phyloP scores from a whole-genome alignment of 2,113 vertebrate genomes.

The Pelecanus crispus region DNA sequence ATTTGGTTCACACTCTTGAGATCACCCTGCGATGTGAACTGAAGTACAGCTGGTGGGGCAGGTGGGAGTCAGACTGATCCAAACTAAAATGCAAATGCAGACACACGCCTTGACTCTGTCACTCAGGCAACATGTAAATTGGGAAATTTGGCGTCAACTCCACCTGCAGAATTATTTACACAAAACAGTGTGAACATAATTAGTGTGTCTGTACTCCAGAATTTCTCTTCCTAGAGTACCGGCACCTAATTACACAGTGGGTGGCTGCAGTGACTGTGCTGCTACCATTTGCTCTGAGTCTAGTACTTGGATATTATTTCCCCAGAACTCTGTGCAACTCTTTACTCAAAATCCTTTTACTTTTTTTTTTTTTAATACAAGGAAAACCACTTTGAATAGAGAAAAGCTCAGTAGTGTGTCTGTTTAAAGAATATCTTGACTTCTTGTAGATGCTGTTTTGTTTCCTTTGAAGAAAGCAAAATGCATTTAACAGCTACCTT shows the following conservation, averaged over 20 bases:
- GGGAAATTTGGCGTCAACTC: neutral
- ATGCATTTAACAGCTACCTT: neutral
- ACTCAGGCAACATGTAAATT: neutral
- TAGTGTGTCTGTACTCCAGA: neutral
- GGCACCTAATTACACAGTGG: neutral
- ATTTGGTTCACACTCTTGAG: accelerated
- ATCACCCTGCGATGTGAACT: accelerated
- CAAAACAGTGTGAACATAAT: neutral
- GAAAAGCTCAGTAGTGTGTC: neutral
- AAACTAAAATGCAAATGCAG: accelerated
- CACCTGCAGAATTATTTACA: neutral
- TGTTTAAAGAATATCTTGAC: neutral
- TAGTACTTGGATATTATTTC: neutral
- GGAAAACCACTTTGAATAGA: neutral
- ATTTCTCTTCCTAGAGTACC: neutral
- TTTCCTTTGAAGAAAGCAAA: neutral
- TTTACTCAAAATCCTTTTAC: neutral
- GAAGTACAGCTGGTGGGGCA: neutral
- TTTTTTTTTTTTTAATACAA: neutral
- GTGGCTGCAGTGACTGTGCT: neutral
- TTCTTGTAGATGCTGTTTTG: neutral
- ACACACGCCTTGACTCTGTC: neutral
- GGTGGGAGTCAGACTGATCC: neutral
- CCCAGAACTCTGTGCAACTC: neutral
- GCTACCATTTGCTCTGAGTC: neutral